phyloP scores from a whole-genome alignment of 2,888 invertebrate species.

The Hyppa rectilinea region DNA sequence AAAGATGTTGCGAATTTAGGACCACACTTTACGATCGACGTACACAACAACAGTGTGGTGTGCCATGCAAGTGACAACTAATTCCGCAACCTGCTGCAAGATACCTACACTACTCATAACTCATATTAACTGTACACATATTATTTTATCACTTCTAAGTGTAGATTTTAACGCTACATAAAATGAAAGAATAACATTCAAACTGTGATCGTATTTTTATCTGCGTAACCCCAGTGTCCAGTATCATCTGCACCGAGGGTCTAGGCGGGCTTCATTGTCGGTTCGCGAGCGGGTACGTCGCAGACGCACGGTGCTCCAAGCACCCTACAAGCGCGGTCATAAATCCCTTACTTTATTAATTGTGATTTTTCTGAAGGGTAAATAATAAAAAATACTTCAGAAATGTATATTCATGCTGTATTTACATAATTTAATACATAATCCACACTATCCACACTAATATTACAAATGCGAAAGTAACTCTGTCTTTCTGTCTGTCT shows the following conservation, averaged over 20 bases:
- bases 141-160: background rate
- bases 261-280: background rate
- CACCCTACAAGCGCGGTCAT: no score
- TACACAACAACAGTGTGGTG: slow-evolving; percentile 1
- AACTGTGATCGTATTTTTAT: background rate
- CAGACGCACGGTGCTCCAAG: no score
- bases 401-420: no score
- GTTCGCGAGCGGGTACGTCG: slow-evolving; percentile 2
- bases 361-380: no score
- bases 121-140: background rate
- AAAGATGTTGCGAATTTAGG: slow-evolving; percentile 1
- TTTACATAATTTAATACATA: no score
- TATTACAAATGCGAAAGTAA: no score
- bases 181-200: slow-evolving; percentile 5
- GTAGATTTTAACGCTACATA: background rate
- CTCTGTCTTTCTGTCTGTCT: no score
- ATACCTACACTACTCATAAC: background rate
- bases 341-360: no score
- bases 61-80: background rate
- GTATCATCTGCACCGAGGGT: background rate
- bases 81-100: background rate
- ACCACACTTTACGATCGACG: background rate
- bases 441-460: no score
- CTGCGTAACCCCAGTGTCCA: background rate
- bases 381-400: no score